Percentiles rank a stretch among this genome's conserved stretches.
These are phyloP conservation scores for Metellina segmentata DNA, from an alignment of 2,888 invertebrate genomes.

Conservation along the genomic window DNA sequence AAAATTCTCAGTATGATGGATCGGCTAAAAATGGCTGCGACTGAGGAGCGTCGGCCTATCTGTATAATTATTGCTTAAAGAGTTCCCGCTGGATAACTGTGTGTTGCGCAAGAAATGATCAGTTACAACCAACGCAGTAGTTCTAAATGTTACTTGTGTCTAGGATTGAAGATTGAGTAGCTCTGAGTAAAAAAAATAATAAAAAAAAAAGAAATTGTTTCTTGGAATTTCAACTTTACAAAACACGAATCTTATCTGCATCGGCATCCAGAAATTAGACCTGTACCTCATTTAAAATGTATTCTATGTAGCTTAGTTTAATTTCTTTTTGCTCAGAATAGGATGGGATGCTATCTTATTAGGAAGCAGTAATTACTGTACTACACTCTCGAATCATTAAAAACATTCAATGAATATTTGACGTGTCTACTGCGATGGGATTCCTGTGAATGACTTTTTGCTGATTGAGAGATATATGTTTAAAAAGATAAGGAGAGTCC, in stretches of 20 bases:
- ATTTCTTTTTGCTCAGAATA: slow-evolving; percentile 12
- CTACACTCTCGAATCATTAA: neutral
- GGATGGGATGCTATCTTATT: neutral
- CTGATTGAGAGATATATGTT: too few relatives aligned
- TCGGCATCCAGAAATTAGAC: slow-evolving; percentile 48
- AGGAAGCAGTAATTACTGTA: neutral
- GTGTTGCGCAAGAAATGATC: slow-evolving; percentile 63
- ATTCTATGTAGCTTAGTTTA: slow-evolving; percentile 37
- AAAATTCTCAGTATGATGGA: slow-evolving; percentile 68
- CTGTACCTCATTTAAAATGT: slow-evolving; percentile 56
- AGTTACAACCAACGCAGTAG: slow-evolving; percentile 34
- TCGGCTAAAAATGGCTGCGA: slow-evolving; percentile 60
- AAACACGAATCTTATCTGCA: slow-evolving; percentile 44
- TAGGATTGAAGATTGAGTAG: slow-evolving; percentile 57
- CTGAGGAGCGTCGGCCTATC: slow-evolving; percentile 57
- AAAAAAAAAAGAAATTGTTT: slow-evolving; percentile 19
- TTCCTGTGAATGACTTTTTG: neutral
- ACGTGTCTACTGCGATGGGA: neutral
- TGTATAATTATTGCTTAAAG: slow-evolving; percentile 70
- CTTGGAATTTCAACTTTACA: slow-evolving; percentile 38
- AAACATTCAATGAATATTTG: neutral
- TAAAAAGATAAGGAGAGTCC: too few relatives aligned
- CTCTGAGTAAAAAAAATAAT: slow-evolving; percentile 22
- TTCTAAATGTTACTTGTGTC: slow-evolving; percentile 62
- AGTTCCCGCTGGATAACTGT: slow-evolving; percentile 42